These are phyloP conservation scores for Leucopsar rothschildi DNA, from an alignment of 2,113 vertebrate species.

Conservation along the genomic window DNA sequence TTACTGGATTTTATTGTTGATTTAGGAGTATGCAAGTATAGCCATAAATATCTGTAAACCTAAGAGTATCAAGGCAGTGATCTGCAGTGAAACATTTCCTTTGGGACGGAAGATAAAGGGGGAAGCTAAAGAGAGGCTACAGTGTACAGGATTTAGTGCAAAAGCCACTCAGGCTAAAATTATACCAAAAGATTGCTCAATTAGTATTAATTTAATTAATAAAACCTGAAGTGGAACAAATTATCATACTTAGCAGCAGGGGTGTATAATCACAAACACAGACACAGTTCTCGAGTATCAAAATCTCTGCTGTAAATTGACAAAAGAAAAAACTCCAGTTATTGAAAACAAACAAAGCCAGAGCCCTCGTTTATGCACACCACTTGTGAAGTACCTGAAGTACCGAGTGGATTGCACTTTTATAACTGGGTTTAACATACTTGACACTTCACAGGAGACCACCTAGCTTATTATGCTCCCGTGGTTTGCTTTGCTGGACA, in stretches of 20 bases:
- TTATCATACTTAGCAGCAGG: not conserved
- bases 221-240: conserved; percentile 9
- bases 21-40: not conserved
- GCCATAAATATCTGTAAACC: not conserved
- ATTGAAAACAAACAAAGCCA: not conserved
- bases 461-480: not conserved
- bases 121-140: not conserved
- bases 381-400: not conserved
- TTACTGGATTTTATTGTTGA: not conserved
- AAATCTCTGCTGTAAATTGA: not conserved
- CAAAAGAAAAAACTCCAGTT: not conserved
- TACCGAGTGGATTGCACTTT: not conserved
- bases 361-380: not conserved
- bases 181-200: not conserved
- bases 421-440: not conserved
- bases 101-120: not conserved
- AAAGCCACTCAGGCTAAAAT: not conserved
- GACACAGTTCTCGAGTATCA: not conserved
- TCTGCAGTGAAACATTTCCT: not conserved
- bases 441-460: not conserved
- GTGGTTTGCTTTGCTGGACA: not conserved
- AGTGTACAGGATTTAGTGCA: not conserved
- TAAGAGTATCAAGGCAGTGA: not conserved
- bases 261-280: not conserved
- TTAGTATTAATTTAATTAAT: conserved; percentile 45